These are phyloP conservation scores for Oligia fasciuncula DNA, from an alignment of 2,888 invertebrate genomes.

Conservation along the genomic window DNA sequence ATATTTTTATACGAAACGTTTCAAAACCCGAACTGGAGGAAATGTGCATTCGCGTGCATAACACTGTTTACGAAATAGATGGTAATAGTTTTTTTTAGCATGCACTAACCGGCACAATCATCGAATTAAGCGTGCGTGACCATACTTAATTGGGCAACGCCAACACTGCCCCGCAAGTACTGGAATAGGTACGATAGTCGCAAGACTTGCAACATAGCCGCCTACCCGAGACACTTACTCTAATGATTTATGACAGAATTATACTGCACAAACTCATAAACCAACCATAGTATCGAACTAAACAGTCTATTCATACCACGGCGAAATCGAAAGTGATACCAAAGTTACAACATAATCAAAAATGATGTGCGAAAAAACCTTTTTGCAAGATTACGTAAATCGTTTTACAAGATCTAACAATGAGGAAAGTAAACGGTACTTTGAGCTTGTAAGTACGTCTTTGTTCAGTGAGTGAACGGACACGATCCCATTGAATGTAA, in stretches of 20 bases:
- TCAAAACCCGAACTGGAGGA: conserved; percentile 49
- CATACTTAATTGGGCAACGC: conserved; percentile 60
- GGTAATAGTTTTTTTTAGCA: conserved; percentile 57
- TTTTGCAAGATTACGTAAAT: conserved; percentile 61
- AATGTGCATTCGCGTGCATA: conserved; percentile 51
- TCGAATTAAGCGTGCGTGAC: conserved; percentile 65
- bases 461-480: conserved; percentile 56
- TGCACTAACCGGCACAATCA: conserved; percentile 58
- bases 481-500: conserved; percentile 77
- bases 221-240: conserved; percentile 36
- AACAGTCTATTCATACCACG: conserved; percentile 41
- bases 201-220: conserved; percentile 58
- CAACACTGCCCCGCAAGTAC: conserved; percentile 24
- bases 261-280: conserved; percentile 31
- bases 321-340: conserved; percentile 59
- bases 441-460: conserved; percentile 31
- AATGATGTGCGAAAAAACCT: conserved; percentile 22
- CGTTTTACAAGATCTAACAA: conserved; percentile 62
- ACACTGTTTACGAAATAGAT: conserved; percentile 60
- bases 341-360: conserved; percentile 53
- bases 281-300: conserved; percentile 25
- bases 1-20: conserved; percentile 47
- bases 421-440: conserved; percentile 64
- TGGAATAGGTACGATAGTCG: conserved; percentile 30
- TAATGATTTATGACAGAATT: conserved; percentile 36